Evolutionary conservation across 2,888 invertebrate genomes (phyloP), one percentile per base, ranked within the genome.

Genomic region (Eumacrocentrus americanus): DNA sequence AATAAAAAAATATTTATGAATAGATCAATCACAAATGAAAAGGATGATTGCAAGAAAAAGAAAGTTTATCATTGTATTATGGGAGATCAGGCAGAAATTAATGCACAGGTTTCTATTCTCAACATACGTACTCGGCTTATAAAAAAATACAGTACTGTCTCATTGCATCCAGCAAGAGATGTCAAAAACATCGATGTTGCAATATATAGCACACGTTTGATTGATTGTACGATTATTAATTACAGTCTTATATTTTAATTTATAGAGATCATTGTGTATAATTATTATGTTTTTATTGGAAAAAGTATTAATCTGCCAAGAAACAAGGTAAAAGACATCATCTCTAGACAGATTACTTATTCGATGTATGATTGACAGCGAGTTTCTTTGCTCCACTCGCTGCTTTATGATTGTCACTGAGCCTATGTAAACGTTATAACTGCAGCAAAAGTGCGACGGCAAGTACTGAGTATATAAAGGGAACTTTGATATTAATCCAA

Each of bases 361-460:
- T 75, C 73, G 72, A 75, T 75, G 72, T 74, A 73, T 72, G 71
- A 71, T 69, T 70, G 68, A 72, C 69, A 67, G 38, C 16, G 42
- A 42, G 11, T 16, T 42, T 18, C 20, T 6, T 4, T 35, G 3
- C 20, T 16, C 9, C 20, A 42, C 42, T 42, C 42, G 16, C 18
- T 67, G 68, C 56, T 57, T 70, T 71, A 67, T 69, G 72, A 76
- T 77, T 74, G 72, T 75, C 75, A 71, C 61, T 71, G 61, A 72
- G 70, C 69, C 62, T 72, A 69, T 69, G 62, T 70, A 63, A 66
- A 66, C 71, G 7, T 52, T 1, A 11, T 38, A 52, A 12, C 14
- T 67, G 68, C 22, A 67, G 70, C 70, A 70, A 57, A 67, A 61
- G 63, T 52, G 42, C 44, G 37, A 37, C 38, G 22, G 35, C 38